These are phyloP conservation scores for Trichechus manatus DNA, from an alignment of 2,113 vertebrate species.

Conservation along the genomic window DNA sequence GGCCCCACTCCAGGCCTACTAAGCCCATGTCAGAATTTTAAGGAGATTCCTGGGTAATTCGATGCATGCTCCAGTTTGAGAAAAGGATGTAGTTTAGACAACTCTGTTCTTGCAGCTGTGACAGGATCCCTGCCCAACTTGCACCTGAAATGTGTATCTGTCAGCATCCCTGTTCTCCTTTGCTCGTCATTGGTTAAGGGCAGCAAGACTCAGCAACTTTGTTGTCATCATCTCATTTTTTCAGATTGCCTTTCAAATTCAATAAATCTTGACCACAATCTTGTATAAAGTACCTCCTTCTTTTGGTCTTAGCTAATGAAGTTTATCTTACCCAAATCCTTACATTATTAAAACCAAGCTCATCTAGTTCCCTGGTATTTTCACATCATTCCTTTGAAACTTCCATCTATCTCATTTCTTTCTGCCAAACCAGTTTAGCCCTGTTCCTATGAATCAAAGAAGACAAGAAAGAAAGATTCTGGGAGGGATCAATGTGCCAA, in stretches of 20 bases:
- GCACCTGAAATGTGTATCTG: accelerated
- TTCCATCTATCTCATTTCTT: background rate
- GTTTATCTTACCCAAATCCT: accelerated
- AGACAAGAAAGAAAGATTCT: background rate
- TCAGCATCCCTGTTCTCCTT: background rate
- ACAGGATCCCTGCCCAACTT: accelerated
- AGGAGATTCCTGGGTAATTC: accelerated
- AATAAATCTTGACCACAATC: accelerated
- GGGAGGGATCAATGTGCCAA: background rate
- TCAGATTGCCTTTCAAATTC: accelerated
- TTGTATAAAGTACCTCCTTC: accelerated
- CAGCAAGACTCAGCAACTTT: accelerated
- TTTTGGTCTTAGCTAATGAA: accelerated
- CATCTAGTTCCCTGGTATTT: accelerated
- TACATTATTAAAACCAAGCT: accelerated
- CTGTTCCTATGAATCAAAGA: accelerated
- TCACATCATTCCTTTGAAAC: background rate
- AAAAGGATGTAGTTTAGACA: background rate
- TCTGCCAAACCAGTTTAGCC: background rate
- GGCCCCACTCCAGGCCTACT: background rate
- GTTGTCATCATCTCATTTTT: accelerated
- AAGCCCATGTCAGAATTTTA: accelerated
- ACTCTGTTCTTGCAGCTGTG: accelerated
- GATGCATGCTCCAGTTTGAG: accelerated
- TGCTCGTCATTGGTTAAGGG: accelerated